Conservation (phyloP, 2,797 vertebrate species). For the Cichlasoma orientale region DNA sequence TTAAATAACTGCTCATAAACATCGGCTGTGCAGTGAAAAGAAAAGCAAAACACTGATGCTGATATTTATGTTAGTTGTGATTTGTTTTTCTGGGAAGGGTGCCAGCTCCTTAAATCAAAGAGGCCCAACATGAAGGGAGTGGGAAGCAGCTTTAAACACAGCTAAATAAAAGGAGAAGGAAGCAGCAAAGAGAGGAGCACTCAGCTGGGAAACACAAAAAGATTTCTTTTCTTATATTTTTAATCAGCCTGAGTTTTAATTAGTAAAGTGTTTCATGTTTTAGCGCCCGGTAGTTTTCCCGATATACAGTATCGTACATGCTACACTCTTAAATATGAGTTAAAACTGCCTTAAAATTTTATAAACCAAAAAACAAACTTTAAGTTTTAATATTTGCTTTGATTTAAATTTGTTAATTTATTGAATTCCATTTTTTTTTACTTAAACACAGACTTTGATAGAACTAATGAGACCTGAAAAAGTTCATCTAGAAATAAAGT, state of each 20-base stretch:
- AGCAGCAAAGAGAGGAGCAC: constrained; percentile 2
- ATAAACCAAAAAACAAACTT: neutral
- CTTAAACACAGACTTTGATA: neutral
- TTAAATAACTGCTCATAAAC: constrained; percentile 21
- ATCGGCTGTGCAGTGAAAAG: constrained; percentile 15
- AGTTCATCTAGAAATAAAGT: no score
- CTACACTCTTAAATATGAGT: no score
- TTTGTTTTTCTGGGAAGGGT: constrained; percentile 38
- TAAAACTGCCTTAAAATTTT: neutral
- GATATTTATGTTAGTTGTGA: constrained; percentile 38
- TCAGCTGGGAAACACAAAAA: neutral
- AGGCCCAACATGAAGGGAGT: constrained; percentile 1
- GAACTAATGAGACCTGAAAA: neutral
- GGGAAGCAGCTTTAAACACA: constrained; percentile 25
- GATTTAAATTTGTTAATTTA: no score
- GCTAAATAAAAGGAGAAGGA: neutral
- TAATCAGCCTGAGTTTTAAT: neutral
- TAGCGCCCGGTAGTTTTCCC: no score
- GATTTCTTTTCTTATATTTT: neutral
- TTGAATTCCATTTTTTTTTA: no score
- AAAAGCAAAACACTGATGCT: constrained; percentile 20
- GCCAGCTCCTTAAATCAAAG: constrained; percentile 39
- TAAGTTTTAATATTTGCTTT: no score
- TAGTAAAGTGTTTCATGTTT: neutral
- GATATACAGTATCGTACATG: neutral